These are phyloP conservation scores for Limnephilus lunatus DNA, from an alignment of 2,888 invertebrate genomes.

Conservation along the genomic window DNA sequence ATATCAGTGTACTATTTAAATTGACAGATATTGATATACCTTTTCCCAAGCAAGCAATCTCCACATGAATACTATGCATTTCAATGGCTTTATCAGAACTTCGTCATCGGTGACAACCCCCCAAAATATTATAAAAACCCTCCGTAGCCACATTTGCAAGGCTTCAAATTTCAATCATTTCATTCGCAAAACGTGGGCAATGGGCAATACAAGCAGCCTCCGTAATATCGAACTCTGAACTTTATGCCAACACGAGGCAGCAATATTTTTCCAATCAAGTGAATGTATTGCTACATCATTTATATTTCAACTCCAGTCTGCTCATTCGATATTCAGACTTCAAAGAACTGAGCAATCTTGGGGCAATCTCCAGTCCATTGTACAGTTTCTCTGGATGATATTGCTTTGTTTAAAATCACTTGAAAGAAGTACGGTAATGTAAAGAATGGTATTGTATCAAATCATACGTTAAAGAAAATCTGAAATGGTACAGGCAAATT, in stretches of 20 bases:
- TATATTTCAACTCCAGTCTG: neutral
- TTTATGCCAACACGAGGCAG: neutral
- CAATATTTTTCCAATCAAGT: neutral
- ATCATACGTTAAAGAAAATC: neutral
- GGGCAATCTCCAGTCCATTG: conserved; percentile 3
- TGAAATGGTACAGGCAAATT: neutral
- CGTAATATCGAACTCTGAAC: neutral
- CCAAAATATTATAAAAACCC: neutral
- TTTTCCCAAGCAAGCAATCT: neutral
- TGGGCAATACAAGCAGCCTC: neutral
- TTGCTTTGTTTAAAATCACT: neutral
- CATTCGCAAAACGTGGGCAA: neutral
- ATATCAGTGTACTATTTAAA: neutral
- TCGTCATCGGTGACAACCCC: neutral
- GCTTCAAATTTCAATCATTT: neutral
- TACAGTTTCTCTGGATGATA: neutral
- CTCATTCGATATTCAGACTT: conserved; percentile 26
- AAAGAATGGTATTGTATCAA: neutral
- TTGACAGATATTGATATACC: neutral
- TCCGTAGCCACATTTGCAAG: neutral
- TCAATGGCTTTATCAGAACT: neutral
- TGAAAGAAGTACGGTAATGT: neutral
- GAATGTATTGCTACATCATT: conserved; percentile 10
- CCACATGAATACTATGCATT: neutral
- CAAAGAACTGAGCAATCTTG: conserved; percentile 7